These are phyloP conservation scores for Apamea anceps DNA, from an alignment of 2,888 invertebrate genomes.

Conservation along the genomic window DNA sequence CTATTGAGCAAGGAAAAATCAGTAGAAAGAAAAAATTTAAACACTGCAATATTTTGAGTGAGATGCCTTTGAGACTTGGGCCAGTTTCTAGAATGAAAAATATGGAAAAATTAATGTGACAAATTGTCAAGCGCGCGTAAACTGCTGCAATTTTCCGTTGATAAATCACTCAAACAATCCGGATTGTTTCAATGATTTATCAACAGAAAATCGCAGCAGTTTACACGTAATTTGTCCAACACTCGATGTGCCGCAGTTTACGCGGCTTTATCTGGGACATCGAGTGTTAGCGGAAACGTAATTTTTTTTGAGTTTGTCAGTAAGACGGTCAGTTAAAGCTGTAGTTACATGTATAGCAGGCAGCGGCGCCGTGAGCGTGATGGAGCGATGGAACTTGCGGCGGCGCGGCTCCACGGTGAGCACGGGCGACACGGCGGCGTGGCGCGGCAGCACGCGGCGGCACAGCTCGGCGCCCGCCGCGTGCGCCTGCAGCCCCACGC, in stretches of 20 bases:
- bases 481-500: constrained; percentile 99
- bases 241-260: no score
- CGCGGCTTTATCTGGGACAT: no score
- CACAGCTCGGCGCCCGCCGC: constrained; percentile 96
- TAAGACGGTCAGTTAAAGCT: no score
- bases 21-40: no score
- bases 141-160: background rate
- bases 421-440: constrained; percentile 99
- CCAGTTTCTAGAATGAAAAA: background rate
- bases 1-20: no score
- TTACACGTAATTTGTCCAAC: background rate
- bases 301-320: no score
- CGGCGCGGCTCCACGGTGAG: constrained; percentile 99
- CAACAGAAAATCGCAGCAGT: background rate
- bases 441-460: constrained; percentile 97
- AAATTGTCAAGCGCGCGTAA: background rate
- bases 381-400: constrained; percentile 99
- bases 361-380: constrained; percentile 98
- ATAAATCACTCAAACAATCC: background rate
- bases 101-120: background rate
- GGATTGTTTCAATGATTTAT: no score
- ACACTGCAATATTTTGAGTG: no score
- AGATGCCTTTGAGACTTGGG: no score
- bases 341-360: constrained; percentile 86
- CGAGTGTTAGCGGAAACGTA: no score